These are phyloP conservation scores for Parasteatoda lunata DNA, from an alignment of 2,888 invertebrate species.

Conservation along the genomic window DNA sequence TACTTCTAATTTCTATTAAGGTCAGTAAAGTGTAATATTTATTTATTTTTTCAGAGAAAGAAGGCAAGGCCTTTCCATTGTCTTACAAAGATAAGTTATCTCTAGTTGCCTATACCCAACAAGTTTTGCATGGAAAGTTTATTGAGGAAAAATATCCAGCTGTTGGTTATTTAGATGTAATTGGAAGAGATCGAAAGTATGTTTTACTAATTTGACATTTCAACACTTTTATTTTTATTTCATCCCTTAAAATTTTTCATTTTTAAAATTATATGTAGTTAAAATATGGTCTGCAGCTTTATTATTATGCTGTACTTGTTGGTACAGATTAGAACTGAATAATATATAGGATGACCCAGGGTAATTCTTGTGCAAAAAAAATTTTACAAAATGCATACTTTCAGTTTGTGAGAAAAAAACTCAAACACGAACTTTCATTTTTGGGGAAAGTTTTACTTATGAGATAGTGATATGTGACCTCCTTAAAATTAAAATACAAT, in stretches of 20 bases:
- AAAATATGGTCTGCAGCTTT: background rate
- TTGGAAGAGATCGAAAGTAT: constrained; percentile 90
- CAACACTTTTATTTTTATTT: background rate
- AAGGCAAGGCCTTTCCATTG: constrained; percentile 96
- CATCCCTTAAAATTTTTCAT: background rate
- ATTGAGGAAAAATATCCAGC: constrained; percentile 83
- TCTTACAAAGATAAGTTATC: constrained; percentile 94
- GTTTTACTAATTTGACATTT: background rate
- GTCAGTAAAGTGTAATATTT: background rate
- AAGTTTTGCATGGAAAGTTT: constrained; percentile 89
- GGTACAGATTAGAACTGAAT: background rate
- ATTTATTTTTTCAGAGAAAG: constrained; percentile 83
- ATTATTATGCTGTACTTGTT: background rate
- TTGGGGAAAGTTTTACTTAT: no score
- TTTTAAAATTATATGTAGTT: background rate
- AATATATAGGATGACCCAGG: no score
- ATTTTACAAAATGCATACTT: no score
- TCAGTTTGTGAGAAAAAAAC: no score
- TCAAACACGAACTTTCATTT: no score
- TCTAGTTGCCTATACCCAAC: constrained; percentile 93
- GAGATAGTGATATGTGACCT: no score
- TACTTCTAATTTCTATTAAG: constrained; percentile 57
- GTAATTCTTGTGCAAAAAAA: no score
- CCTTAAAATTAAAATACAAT: no score
- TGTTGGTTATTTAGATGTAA: constrained; percentile 94